Base-by-base conservation (phyloP, 1,140 invertebrate genomes). In the Bombus polaris region DNA sequence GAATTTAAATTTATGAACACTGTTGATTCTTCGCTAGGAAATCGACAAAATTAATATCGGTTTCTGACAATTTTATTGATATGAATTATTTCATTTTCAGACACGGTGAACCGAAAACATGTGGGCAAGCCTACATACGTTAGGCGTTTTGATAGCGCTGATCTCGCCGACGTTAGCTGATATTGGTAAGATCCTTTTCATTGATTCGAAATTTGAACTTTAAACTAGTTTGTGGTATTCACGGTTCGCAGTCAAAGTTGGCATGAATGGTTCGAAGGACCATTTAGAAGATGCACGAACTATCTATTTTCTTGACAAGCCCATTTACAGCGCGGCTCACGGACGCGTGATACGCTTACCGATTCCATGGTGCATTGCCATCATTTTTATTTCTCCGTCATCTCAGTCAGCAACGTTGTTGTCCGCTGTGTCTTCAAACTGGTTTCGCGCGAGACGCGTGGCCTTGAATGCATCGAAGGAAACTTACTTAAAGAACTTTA, bases 341-440 rank as follows among this genome's bases (percentile, higher is more conserved):
- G 13, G 15, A n/a, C 86, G 83, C 89, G 88, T 92, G 91, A 92
- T 71, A 82, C 86, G 88, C 75, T 84, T 91, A 86, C 83, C 78
- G 72, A 91, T 87, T 87, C 78, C 77, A 89, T 82, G 84, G 81
- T 71, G 77, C 84, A 81, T 85, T 59, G 42, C 83, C 71, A 92
- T 87, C 91, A 92, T 93, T 92, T 92, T 93, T 92, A 78, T 83
- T 85, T 89, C 84, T 86, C 28, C 59, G 70, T 81, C 87, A 75
- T 68, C 39, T 35, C 32, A 39, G n/a, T 77, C 76, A 57, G 57
- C 25, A 44, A 28, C 18, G 62, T 86, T 87, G 87, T 90, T 87
- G 85, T 87, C 87, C 77, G 68, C 85, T 32, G 87, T 91, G 92
- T 92, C 89, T 92, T 94, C 90, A 94, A 94, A 94, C 93, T 92